Percentiles rank a stretch among this genome's conserved stretches.
Evolutionary conservation across 2,113 vertebrate genomes (phyloP).

Genomic region (Corythoichthys haematopterus): DNA sequence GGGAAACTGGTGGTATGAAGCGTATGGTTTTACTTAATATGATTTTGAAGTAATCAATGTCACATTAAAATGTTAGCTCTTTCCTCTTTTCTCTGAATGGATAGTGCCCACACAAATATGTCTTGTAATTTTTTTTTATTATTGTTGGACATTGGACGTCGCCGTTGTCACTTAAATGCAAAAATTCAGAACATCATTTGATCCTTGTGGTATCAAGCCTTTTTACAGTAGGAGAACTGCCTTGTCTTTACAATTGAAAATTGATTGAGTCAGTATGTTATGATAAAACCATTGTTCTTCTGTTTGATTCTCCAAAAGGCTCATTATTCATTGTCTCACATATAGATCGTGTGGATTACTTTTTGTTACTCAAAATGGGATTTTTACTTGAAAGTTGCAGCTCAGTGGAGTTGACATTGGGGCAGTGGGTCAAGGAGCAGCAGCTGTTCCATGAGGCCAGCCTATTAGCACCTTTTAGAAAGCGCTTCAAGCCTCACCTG

Average conservation of each 20-base stretch:
- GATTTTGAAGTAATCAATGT: no score
- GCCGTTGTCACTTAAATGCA: no score
- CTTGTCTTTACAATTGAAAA: neutral
- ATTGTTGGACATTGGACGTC: no score
- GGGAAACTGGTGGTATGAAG: no score
- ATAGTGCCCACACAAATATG: no score
- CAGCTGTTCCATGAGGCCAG: slow-evolving; percentile 58
- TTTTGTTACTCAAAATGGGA: slow-evolving; percentile 13
- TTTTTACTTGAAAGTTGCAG: slow-evolving; percentile 3
- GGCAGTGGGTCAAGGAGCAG: slow-evolving; percentile 49
- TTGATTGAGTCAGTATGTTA: neutral
- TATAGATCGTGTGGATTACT: slow-evolving; percentile 7
- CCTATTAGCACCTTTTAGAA: slow-evolving; percentile 67
- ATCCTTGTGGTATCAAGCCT: no score
- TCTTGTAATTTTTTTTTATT: no score
- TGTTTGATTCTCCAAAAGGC: neutral
- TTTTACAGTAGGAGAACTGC: no score
- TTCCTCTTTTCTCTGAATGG: no score
- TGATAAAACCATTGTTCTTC: neutral
- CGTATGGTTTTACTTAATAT: no score
- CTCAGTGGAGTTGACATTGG: slow-evolving; percentile 19
- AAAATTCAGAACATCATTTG: no score
- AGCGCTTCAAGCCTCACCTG: slow-evolving; percentile 37
- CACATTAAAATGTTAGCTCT: no score
- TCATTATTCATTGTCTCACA: neutral